Evolutionary conservation across 2,797 vertebrate genomes (phyloP).

Genomic region (Hemibagrus guttatus): DNA sequence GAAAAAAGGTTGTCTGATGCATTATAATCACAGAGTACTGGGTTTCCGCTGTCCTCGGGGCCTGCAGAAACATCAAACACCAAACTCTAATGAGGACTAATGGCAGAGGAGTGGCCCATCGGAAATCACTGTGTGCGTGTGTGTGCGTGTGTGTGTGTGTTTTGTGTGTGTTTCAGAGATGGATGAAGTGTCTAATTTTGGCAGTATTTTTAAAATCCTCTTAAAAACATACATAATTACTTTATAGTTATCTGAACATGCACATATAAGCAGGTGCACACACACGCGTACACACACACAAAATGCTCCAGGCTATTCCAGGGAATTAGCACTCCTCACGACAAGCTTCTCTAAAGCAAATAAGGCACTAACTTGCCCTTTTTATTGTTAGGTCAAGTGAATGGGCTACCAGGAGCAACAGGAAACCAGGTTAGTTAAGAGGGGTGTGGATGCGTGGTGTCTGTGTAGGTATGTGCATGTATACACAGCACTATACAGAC

Average conservation of each 20-base stretch:
- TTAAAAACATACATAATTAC: conserved; percentile 57
- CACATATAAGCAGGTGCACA: conserved; percentile 23
- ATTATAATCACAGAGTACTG: conserved; percentile 54
- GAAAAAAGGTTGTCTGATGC: conserved; percentile 35
- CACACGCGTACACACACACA: conserved; percentile 9
- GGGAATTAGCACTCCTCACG: conserved; percentile 52
- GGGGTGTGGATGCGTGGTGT: conserved; percentile 20
- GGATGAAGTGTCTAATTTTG: conserved; percentile 61
- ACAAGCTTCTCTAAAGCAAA: conserved; percentile 53
- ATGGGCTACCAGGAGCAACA: conserved; percentile 37
- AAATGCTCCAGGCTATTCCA: conserved; percentile 37
- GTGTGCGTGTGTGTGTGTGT: conserved; percentile 10
- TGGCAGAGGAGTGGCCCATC: conserved; percentile 75
- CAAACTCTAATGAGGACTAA: conserved; percentile 77
- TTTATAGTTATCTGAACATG: conserved; percentile 47
- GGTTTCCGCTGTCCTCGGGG: conserved; percentile 72
- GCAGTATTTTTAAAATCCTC: conserved; percentile 57
- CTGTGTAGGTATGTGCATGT: conserved; percentile 2
- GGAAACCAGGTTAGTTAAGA: conserved; percentile 40
- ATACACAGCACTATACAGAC: background rate
- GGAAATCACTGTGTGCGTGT: conserved; percentile 69
- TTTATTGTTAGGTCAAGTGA: conserved; percentile 58
- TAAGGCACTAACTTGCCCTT: conserved; percentile 47
- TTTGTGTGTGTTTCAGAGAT: conserved; percentile 50
- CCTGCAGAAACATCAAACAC: conserved; percentile 80